Base-by-base conservation (phyloP, 1,140 invertebrate species). In the Ceratosolen solmsi region DNA sequence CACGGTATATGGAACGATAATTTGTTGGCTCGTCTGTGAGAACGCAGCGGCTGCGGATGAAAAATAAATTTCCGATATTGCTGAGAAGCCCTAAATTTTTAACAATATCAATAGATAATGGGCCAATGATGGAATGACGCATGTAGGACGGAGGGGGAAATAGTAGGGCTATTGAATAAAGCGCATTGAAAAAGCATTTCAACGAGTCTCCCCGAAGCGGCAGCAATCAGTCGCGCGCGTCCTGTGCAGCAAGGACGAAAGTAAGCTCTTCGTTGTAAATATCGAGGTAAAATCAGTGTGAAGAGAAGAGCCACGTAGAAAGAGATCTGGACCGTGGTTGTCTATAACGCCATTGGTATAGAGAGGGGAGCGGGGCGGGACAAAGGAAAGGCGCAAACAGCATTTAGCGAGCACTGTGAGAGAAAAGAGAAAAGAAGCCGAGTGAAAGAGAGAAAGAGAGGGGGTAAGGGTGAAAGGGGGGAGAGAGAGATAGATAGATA, bases 251-350 rank as follows among this genome's bases (percentile, higher is more conserved):
- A 36, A 56, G 30, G 36, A 60, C 54, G 73, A 58, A 56, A 58
- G 27, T 30, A 56, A 63, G 38, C 38, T 46, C n/a, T n/a, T n/a
- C n/a, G 58, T 33, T 41, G 75, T 77, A 77, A 77, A 77, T 77
- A 68, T 77, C 75, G 60, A 68, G 58, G 60, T n/a, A n/a, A 77
- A 77, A 77, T 77, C 58, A 51, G 75, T 22, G 74, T 8, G n/a
- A n/a, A 25, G 38, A 58, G 33, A 33, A 38, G 22, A 76, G 22
- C 33, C 4, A 58, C 30, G 33, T 41, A 74, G 22, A 79, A 41
- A 1, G 70, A 20, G 60, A 13, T 51, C 70, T 15, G 27, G 30
- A 41, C 56, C 54, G 56, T 75, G 65, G 30, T 38, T 30, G 30
- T 71, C 25, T 60, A 36, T 22, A 54, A 54, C 25, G 25, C 20